Evolutionary conservation across 2,888 invertebrate genomes (phyloP).

Genomic region (Notodonta ziczac): DNA sequence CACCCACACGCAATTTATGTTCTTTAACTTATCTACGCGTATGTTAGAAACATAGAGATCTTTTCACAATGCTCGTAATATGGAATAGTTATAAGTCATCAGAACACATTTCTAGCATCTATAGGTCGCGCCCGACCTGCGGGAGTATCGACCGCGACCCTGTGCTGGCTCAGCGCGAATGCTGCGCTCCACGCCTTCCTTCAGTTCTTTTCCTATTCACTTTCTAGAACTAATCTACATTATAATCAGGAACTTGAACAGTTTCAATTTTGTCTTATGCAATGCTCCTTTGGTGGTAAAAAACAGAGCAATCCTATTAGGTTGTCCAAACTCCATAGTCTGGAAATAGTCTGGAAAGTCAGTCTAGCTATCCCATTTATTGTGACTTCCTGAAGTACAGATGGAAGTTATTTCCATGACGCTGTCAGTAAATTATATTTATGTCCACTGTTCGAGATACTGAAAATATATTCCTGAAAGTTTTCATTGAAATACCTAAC

Average conservation of each 20-base stretch:
- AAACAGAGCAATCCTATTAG: neutral
- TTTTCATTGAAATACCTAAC: neutral
- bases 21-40: no score
- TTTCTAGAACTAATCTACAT: constrained; percentile 15
- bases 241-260: neutral
- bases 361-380: no score
- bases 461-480: neutral
- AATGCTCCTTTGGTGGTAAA: neutral
- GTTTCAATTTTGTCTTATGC: no score
- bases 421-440: neutral
- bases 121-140: constrained; percentile 33
- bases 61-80: no score
- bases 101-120: neutral
- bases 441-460: neutral
- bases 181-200: constrained; percentile 35
- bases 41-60: no score
- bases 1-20: no score
- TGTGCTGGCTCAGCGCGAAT: constrained; percentile 45
- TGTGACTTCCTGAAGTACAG: no score
- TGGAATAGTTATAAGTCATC: neutral
- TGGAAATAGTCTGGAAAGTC: no score
- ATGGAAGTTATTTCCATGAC: no score
- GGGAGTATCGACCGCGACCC: constrained; percentile 55
- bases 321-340: no score
- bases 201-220: constrained; percentile 41